phyloP scores from a whole-genome alignment of 2,888 invertebrate species.

The Leptinotarsa peninsularis region DNA sequence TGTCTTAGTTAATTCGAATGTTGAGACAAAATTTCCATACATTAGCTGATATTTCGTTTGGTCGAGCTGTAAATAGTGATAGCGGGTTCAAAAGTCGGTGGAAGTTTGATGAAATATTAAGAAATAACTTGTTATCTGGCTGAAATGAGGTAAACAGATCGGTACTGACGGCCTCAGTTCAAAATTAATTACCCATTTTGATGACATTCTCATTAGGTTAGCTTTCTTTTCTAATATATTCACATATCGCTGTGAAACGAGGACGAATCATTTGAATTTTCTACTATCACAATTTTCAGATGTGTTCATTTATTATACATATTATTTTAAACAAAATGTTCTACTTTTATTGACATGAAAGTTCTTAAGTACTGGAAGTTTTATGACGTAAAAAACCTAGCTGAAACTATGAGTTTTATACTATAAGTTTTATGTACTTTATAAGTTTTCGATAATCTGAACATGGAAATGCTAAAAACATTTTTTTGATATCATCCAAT shows the following conservation, averaged over 20 bases:
- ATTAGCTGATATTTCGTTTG: constrained; percentile 33
- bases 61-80: constrained; percentile 34
- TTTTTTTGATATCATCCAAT: too few relatives aligned
- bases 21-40: constrained; percentile 44
- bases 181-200: constrained; percentile 9
- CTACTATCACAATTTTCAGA: background rate
- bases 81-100: constrained; percentile 42
- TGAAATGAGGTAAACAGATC: constrained; percentile 33
- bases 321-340: background rate
- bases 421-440: too few relatives aligned
- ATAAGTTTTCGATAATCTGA: too few relatives aligned
- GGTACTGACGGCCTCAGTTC: constrained; percentile 9
- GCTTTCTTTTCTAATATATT: constrained; percentile 11
- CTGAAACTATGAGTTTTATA: too few relatives aligned
- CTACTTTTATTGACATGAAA: background rate
- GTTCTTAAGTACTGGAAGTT: too few relatives aligned
- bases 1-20: constrained; percentile 33
- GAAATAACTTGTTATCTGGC: constrained; percentile 32
- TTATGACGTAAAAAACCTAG: too few relatives aligned
- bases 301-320: background rate
- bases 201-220: background rate
- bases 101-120: constrained; percentile 30
- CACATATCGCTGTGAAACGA: background rate
- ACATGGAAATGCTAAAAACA: too few relatives aligned
- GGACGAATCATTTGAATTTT: background rate